A percentile compares a stretch with the other conserved stretches of the same genome.
Evolutionary conservation across 2,113 vertebrate genomes (phyloP).

Genomic region (Piaya cayana): DNA sequence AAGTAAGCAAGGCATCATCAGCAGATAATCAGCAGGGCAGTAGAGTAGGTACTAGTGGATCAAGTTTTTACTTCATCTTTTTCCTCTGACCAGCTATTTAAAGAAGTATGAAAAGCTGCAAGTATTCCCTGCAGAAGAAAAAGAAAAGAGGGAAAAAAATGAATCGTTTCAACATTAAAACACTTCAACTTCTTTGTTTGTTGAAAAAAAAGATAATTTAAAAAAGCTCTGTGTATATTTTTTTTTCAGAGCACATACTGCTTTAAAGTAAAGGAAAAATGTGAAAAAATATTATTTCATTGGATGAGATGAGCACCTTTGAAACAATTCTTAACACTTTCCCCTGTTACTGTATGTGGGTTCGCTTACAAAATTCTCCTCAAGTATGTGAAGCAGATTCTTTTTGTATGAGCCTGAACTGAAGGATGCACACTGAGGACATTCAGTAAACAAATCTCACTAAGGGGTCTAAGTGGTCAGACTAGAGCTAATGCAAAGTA

Average conservation of each 20-base stretch:
- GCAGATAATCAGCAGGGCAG: not conserved
- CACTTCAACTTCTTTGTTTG: not conserved
- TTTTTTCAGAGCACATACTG: not conserved
- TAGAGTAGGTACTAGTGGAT: not conserved
- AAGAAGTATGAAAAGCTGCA: not conserved
- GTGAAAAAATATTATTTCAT: not conserved
- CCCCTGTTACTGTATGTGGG: rapidly evolving
- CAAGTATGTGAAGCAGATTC: not conserved
- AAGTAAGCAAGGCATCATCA: not conserved
- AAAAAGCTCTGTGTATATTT: not conserved
- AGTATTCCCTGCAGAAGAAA: not conserved
- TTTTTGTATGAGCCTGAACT: not conserved
- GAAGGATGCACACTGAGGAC: not conserved
- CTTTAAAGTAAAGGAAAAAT: not conserved
- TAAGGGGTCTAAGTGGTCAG: rapidly evolving
- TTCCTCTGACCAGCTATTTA: not conserved
- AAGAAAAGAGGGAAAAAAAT: not conserved
- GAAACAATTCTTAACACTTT: not conserved
- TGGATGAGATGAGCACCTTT: not conserved
- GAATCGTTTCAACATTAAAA: not conserved
- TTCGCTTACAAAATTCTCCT: not conserved
- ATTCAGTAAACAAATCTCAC: rapidly evolving
- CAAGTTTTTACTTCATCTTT: not conserved
- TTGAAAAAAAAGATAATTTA: not conserved
- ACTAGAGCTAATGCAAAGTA: not conserved